Base-by-base conservation (phyloP, 1,140 invertebrate species). In the Periplaneta americana region DNA sequence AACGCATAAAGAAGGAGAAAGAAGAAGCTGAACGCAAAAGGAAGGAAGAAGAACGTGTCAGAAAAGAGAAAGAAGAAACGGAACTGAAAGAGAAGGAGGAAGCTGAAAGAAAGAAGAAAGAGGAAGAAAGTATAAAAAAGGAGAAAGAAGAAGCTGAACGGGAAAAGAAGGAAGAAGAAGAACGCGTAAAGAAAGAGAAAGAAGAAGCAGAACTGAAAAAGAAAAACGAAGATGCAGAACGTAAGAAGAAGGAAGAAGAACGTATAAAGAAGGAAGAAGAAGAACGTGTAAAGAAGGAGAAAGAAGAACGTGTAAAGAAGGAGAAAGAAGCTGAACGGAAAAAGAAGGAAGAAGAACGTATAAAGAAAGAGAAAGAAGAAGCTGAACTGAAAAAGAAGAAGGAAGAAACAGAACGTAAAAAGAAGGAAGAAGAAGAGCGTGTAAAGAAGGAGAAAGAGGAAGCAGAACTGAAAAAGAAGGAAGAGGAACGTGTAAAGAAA, bases 261-360 rank as follows among this genome's bases (percentile, higher is more conserved):
- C 66, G 34, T 31, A 17, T 18, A 81, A 74, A 83, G 15, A 39
- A 22, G 32, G 18, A 83, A 81, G 6, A 37, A 28, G 76, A 76
- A 35, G 36, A n/a, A 75, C 35, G 74, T 33, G 75, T 34, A 75
- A 37, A 32, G 28, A 66, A 48, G 13, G 22, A 32, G 78, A 36
- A 82, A 6, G 10, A 75, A 11, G 13, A 75, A n/a, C n/a, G n/a
- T n/a, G n/a, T n/a, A n/a, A n/a, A n/a, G n/a, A 28, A 66, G 85
- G 48, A 85, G 83, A 76, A 80, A 82, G 81, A 85, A 75, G 83
- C 66, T 82, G 84, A 11, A 75, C 84, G n/a, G 82, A 85, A 57
- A 81, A 84, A 81, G 83, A 82, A 66, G 80, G n/a, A 84, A n/a
- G 36, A 75, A 17, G 5, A 15, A 15, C 39, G 39, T 8, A 48